A percentile compares a stretch with the other conserved stretches of the same genome.
Evolutionary conservation across 2,888 invertebrate genomes (phyloP).

Genomic region (Erannis defoliaria): DNA sequence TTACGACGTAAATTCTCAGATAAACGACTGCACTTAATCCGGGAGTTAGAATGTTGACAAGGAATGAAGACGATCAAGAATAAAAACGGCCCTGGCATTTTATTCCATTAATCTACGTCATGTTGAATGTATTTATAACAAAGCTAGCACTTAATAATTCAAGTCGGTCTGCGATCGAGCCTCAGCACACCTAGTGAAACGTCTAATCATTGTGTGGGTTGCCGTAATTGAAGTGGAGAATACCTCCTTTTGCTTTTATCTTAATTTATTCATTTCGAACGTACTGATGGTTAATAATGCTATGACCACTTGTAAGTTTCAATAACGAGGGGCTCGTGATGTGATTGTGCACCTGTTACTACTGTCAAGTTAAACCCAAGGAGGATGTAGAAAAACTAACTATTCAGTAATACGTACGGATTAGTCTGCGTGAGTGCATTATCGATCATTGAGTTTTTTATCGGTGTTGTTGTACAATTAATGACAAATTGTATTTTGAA

Average conservation of each 20-base stretch:
- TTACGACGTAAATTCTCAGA: constrained; percentile 75
- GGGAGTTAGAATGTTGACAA: constrained; percentile 83
- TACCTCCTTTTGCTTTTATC: constrained; percentile 79
- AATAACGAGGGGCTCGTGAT: constrained; percentile 73
- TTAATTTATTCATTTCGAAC: constrained; percentile 82
- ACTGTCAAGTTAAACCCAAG: constrained; percentile 26
- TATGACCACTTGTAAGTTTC: constrained; percentile 82
- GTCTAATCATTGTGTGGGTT: constrained; percentile 84
- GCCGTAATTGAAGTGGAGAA: constrained; percentile 81
- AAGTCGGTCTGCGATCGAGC: constrained; percentile 70
- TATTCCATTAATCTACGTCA: constrained; percentile 81
- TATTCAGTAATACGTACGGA: constrained; percentile 39
- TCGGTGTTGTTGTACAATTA: constrained; percentile 61
- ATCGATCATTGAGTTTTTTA: constrained; percentile 51
- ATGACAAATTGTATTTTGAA: constrained; percentile 71
- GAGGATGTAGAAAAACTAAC: constrained; percentile 38
- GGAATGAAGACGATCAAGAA: constrained; percentile 77
- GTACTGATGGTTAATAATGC: constrained; percentile 78
- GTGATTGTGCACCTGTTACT: constrained; percentile 68
- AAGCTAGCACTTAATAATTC: constrained; percentile 83
- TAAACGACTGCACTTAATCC: constrained; percentile 82
- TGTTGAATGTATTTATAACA: constrained; percentile 83
- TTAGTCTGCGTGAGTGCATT: constrained; percentile 44
- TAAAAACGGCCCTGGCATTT: constrained; percentile 73
- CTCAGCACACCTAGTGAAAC: constrained; percentile 74